Conservation (phyloP, 2,797 vertebrate genomes). For the Sylvilagus floridanus region DNA sequence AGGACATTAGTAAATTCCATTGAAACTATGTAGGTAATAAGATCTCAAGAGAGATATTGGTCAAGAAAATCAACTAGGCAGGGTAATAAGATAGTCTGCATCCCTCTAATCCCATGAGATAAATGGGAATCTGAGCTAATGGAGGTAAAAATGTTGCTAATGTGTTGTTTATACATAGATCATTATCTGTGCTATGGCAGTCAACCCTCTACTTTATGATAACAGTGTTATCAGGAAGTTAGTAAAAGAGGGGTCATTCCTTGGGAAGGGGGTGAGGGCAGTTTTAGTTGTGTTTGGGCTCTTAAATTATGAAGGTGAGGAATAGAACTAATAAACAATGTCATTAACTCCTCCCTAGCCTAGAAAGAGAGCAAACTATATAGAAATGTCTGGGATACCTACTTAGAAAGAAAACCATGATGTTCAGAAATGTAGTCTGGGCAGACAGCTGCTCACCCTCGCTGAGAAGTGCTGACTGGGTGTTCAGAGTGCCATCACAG, state of each 20-base stretch:
- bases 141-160: neutral
- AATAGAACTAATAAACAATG: neutral
- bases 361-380: neutral
- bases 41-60: neutral
- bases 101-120: neutral
- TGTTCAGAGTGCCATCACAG: neutral
- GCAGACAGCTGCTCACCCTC: neutral
- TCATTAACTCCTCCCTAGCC: neutral
- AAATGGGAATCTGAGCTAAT: neutral
- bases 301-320: neutral
- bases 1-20: neutral
- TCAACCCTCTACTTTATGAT: neutral
- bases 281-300: neutral
- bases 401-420: neutral
- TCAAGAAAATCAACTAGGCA: neutral
- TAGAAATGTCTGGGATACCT: neutral
- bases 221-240: neutral
- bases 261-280: neutral
- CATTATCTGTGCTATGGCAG: neutral
- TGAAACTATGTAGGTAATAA: neutral
- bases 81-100: neutral
- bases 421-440: neutral
- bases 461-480: too few relatives aligned
- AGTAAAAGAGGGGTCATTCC: neutral
- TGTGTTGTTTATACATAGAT: neutral